phyloP scores from a whole-genome alignment of 2,888 invertebrate species.

The Epirrita christyi region DNA sequence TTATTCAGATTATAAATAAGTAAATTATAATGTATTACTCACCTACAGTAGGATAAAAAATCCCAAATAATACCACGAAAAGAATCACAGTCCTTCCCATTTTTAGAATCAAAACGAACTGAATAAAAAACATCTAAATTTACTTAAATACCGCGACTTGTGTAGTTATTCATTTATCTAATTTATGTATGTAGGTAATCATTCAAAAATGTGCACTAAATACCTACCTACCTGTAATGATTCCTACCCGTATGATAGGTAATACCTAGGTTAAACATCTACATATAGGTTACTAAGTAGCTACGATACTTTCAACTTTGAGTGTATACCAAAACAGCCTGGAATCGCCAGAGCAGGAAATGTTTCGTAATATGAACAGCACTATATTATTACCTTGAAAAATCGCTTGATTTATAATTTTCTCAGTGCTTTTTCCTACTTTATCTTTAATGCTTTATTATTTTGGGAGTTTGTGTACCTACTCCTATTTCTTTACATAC shows the following conservation, averaged over 20 bases:
- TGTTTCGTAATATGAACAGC: too few relatives aligned
- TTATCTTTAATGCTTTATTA: too few relatives aligned
- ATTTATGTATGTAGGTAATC: constrained; percentile 37
- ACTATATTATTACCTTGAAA: too few relatives aligned
- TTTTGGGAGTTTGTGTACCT: too few relatives aligned
- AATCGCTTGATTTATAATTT: too few relatives aligned
- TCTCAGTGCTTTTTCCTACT: too few relatives aligned
- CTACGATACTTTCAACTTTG: too few relatives aligned
- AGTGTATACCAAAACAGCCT: too few relatives aligned
- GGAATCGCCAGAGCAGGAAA: too few relatives aligned
- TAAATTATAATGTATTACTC: constrained; percentile 17
- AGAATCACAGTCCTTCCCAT: constrained; percentile 19
- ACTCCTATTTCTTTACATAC: too few relatives aligned
- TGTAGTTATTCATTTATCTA: constrained; percentile 15
- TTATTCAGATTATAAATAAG: too few relatives aligned
- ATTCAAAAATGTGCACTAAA: constrained; percentile 50
- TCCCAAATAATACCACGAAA: constrained; percentile 19
- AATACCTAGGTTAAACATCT: constrained; percentile 1
- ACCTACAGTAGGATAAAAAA: constrained; percentile 38
- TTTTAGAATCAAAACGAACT: constrained; percentile 22
- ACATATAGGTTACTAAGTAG: too few relatives aligned
- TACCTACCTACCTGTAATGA: constrained; percentile 48
- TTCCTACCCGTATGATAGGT: constrained; percentile 49
- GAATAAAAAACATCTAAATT: constrained; percentile 15
- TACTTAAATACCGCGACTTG: constrained; percentile 22